Conservation (phyloP, 2,797 vertebrate species). For the Numenius phaeopus region DNA sequence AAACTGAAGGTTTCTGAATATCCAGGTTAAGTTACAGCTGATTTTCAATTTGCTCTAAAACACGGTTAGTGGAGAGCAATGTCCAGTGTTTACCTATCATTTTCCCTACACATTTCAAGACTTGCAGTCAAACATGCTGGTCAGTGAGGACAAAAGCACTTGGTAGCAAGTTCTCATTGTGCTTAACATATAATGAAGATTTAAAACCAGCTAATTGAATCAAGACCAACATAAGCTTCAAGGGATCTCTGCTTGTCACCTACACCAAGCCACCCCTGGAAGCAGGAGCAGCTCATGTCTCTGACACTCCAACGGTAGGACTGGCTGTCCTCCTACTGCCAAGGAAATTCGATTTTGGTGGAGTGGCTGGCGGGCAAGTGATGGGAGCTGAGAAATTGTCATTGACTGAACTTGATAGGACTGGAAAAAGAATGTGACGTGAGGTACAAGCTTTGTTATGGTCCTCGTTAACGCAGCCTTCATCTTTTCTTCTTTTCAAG, state of each 20-base stretch:
- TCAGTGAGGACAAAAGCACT: neutral
- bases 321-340: neutral
- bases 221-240: neutral
- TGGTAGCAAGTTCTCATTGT: rapidly evolving
- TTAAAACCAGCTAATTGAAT: neutral
- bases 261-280: neutral
- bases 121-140: neutral
- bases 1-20: neutral
- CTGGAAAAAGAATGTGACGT: neutral
- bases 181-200: neutral
- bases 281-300: neutral
- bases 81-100: neutral
- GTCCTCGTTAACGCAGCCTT: neutral
- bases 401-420: neutral
- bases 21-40: neutral
- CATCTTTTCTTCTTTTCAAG: slow-evolving; percentile 26
- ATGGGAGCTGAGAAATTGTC: neutral
- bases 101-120: neutral
- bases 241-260: neutral
- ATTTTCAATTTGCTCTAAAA: neutral
- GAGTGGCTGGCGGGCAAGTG: neutral
- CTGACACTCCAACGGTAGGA: rapidly evolving
- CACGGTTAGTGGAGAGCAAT: rapidly evolving
- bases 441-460: slow-evolving; percentile 1
- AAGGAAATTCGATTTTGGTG: neutral